A percentile compares a stretch with the other conserved stretches of the same genome.
Evolutionary conservation across 2,797 vertebrate genomes (phyloP).

Genomic region (Netta rufina): DNA sequence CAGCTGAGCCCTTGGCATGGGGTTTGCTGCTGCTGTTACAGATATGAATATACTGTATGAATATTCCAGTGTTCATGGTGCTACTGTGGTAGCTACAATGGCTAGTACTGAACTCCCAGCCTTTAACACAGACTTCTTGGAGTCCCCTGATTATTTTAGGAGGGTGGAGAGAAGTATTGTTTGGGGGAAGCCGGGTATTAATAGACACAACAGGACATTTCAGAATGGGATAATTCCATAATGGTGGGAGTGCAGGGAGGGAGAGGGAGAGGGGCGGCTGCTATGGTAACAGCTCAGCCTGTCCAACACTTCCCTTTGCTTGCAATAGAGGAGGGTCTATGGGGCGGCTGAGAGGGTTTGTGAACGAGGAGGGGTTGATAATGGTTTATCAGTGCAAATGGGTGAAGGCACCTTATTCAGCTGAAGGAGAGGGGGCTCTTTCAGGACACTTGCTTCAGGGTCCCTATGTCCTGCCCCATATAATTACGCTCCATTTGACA

Average conservation of each 20-base stretch:
- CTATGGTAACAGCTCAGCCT: constrained; percentile 84
- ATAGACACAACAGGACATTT: constrained; percentile 78
- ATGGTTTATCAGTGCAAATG: constrained; percentile 78
- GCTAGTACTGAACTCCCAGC: constrained; percentile 25
- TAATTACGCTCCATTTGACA: constrained; percentile 75
- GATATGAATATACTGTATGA: constrained; percentile 72
- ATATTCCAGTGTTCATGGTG: constrained; percentile 70
- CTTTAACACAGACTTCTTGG: constrained; percentile 55
- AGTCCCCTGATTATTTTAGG: constrained; percentile 62
- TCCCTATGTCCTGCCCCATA: constrained; percentile 76
- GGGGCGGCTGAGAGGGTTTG: constrained; percentile 75
- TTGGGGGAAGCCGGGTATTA: constrained; percentile 43
- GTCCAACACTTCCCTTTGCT: constrained; percentile 58
- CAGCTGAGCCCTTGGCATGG: constrained; percentile 58
- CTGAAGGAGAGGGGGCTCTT: constrained; percentile 75
- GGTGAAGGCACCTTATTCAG: constrained; percentile 74
- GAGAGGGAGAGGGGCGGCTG: constrained; percentile 68
- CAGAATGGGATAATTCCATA: constrained; percentile 73
- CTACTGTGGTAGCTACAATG: not conserved
- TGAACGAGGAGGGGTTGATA: constrained; percentile 79
- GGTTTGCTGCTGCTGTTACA: constrained; percentile 18
- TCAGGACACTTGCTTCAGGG: constrained; percentile 75
- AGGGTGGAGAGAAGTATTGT: constrained; percentile 62
- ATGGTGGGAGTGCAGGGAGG: constrained; percentile 31
- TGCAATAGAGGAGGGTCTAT: constrained; percentile 80